These are phyloP conservation scores for Pachyuromys duprasi DNA, from an alignment of 2,797 vertebrate species.

Conservation along the genomic window DNA sequence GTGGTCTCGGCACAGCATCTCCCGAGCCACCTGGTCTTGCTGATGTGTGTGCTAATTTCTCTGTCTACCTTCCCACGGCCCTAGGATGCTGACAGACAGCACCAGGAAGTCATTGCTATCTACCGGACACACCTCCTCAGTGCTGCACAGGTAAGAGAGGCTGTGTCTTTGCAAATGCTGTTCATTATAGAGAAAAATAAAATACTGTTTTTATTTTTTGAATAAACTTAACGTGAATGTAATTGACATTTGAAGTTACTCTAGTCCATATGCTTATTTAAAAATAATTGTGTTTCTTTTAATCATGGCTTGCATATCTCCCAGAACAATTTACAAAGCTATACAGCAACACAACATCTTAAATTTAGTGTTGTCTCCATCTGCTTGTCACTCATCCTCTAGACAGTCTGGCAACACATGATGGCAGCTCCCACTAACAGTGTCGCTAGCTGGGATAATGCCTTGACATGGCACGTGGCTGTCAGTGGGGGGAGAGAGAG, in stretches of 20 bases:
- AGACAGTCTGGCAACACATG: constrained; percentile 13
- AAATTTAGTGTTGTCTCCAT: constrained; percentile 54
- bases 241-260: constrained; percentile 65
- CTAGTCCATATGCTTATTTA: constrained; percentile 72
- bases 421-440: background rate
- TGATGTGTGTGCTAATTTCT: background rate
- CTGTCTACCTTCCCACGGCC: background rate
- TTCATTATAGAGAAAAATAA: background rate
- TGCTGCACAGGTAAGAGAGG: constrained; percentile 90
- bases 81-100: constrained; percentile 96
- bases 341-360: constrained; percentile 46
- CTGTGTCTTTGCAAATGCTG: background rate
- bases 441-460: background rate
- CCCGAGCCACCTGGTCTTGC: background rate
- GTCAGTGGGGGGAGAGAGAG: background rate
- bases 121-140: constrained; percentile 98
- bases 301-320: constrained; percentile 66
- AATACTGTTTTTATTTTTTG: constrained; percentile 22
- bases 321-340: constrained; percentile 67
- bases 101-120: constrained; percentile 97
- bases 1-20: background rate
- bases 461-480: background rate
- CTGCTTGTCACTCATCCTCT: constrained; percentile 51
- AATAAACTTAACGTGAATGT: constrained; percentile 51
- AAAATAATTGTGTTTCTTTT: constrained; percentile 79